Base-by-base conservation (phyloP, 2,888 invertebrate genomes). In the Noctua janthina region DNA sequence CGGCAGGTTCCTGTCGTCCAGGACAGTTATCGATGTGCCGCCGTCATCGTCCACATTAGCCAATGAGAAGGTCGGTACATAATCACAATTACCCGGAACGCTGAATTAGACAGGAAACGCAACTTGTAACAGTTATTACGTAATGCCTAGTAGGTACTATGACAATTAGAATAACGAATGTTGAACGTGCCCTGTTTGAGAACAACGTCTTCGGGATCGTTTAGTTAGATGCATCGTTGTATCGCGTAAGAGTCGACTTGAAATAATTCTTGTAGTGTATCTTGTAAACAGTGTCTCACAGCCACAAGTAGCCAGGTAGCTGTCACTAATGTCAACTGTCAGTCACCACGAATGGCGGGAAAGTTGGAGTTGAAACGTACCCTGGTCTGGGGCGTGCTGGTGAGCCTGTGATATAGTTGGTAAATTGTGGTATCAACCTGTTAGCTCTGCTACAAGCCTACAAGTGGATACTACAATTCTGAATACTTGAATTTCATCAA, bases 61-160 rank as follows among this genome's bases (percentile, higher is more conserved):
- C 94, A 96, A 95, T 95, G 92, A 94, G 93, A 91, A 88, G 92
- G 91, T 91, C 92, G 89, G 90, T 81, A 85, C 86, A 87, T 94
- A 92, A 94, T 94, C 92, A 92, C 94, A 94, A 95, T 95, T 96
- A 95, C 94, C 93, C 91, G 93, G 93, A 94, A 94, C 91, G 88
- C 88, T 92, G 91, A 94, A 94, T 94, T 93, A 91, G 89, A 91
- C 94, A 92, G 95, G 94, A 95, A 94, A 92, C 91, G 90, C 79
- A 86, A 78, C 82, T 85, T 86, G 85, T 87, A 84, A 87, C 83
- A 86, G 85, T 80, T 83, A 87, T 90, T 89, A 83, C 82, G 78
- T 73, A 82, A 88, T 81, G 39, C 51, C 71, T 74, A 78, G 64
- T 29, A 29, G 29, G 29, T 69, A 66, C 56, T 68, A 81, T 70